A percentile compares a stretch with the other conserved stretches of the same genome.
These are phyloP conservation scores for Sapajus apella DNA, from an alignment of 2,113 vertebrate genomes.

Conservation along the genomic window DNA sequence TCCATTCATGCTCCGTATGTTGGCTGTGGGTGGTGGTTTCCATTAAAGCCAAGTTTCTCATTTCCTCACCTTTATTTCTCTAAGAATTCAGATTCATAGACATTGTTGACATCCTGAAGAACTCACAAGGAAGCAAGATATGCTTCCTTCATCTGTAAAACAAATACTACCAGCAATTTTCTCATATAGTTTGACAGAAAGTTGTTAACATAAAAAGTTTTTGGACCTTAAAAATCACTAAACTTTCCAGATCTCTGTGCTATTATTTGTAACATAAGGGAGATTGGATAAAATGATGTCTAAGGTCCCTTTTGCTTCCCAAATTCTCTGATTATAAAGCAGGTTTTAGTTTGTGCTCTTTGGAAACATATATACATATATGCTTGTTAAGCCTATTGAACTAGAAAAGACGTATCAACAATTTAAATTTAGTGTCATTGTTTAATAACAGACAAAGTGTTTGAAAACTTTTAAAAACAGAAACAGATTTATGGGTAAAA, in stretches of 20 bases:
- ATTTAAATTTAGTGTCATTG: neutral
- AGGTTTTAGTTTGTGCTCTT: conserved; percentile 37
- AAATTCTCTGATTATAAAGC: conserved; percentile 10
- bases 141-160: neutral
- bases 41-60: neutral
- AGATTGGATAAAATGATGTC: neutral
- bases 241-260: neutral
- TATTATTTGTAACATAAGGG: neutral
- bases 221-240: conserved; percentile 14
- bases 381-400: conserved; percentile 41
- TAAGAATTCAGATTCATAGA: neutral
- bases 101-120: conserved; percentile 8
- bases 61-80: neutral
- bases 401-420: neutral
- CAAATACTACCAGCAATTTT: conserved; percentile 34
- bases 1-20: fast-evolving
- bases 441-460: conserved; percentile 23
- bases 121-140: neutral
- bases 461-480: conserved; percentile 41
- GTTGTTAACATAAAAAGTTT: neutral
- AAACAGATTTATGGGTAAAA: conserved; percentile 45
- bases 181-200: neutral
- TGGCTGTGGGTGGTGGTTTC: neutral
- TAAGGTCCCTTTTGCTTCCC: neutral
- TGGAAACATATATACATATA: neutral